phyloP scores from a whole-genome alignment of 2,113 vertebrate species.

The Eretmochelys imbricata region DNA sequence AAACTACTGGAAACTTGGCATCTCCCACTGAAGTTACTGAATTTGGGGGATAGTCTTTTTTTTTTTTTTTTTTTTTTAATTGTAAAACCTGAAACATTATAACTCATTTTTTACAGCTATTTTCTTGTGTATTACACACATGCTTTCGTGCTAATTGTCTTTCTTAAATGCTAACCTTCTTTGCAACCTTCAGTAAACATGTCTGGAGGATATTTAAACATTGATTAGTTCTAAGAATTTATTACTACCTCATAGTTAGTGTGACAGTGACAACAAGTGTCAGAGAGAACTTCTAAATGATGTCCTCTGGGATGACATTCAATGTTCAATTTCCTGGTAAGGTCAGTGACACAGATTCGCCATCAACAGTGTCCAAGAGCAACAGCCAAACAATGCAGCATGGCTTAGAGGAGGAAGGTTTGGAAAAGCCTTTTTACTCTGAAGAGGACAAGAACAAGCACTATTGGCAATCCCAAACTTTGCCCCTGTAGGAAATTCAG shows the following conservation, averaged over 20 bases:
- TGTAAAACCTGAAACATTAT: background rate
- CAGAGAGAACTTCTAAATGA: slow-evolving; percentile 14
- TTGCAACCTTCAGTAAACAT: slow-evolving; percentile 2
- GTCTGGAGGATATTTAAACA: background rate
- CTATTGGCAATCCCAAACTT: slow-evolving; percentile 15
- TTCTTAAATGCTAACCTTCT: slow-evolving; percentile 1
- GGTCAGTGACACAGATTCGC: slow-evolving; percentile 59
- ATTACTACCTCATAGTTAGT: background rate
- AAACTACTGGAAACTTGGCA: background rate
- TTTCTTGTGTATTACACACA: background rate
- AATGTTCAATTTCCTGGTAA: slow-evolving; percentile 33
- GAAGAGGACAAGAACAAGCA: slow-evolving; percentile 37
- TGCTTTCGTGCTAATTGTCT: background rate
- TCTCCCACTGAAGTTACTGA: background rate
- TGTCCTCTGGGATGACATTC: slow-evolving; percentile 38
- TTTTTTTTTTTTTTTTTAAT: background rate
- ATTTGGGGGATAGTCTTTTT: background rate
- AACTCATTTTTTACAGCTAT: background rate
- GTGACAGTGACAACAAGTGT: slow-evolving; percentile 8
- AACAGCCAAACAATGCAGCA: slow-evolving; percentile 36
- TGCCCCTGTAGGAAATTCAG: background rate
- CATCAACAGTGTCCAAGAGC: slow-evolving; percentile 45
- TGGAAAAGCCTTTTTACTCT: slow-evolving; percentile 39
- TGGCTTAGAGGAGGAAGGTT: slow-evolving; percentile 10
- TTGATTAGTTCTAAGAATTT: slow-evolving; percentile 48